Percentiles rank a stretch among this genome's conserved stretches.
Evolutionary conservation across 1,140 invertebrate genomes (phyloP).

Genomic region (Liolophura sinensis): DNA sequence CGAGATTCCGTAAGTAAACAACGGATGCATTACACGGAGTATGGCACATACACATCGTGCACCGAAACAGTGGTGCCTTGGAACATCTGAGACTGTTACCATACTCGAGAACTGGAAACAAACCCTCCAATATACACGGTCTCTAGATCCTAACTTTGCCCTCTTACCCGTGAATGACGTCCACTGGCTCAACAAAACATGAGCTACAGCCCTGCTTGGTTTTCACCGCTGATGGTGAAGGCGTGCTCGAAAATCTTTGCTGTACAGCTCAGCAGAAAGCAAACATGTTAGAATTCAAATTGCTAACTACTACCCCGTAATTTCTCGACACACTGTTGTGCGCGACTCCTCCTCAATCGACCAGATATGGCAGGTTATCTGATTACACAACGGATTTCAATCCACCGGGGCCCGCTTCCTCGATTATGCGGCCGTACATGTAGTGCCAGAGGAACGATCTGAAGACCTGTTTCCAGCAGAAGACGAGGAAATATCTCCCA

Average conservation of each 20-base stretch:
- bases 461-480: conserved; percentile 21
- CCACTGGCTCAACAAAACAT: conserved; percentile 12
- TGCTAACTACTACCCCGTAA: conserved; percentile 25
- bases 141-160: conserved; percentile 24
- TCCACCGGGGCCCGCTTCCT: conserved; percentile 25
- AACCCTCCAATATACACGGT: conserved; percentile 21
- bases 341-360: conserved; percentile 20
- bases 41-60: no score
- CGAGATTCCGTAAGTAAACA: no score
- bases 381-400: conserved; percentile 26
- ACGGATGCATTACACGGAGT: no score
- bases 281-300: conserved; percentile 18
- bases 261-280: conserved; percentile 19
- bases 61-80: conserved; percentile 23
- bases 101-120: conserved; percentile 20
- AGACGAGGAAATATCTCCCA: conserved; percentile 24
- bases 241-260: conserved; percentile 4
- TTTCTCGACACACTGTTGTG: conserved; percentile 15
- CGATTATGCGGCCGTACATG: conserved; percentile 20
- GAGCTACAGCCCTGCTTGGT: conserved; percentile 2
- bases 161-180: conserved; percentile 5
- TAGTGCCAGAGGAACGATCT: conserved; percentile 20
- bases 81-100: conserved; percentile 19
- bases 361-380: conserved; percentile 23
- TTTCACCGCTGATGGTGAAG: conserved; percentile 16